phyloP scores from a whole-genome alignment of 2,888 invertebrate genomes.

The Microplitis manilae region DNA sequence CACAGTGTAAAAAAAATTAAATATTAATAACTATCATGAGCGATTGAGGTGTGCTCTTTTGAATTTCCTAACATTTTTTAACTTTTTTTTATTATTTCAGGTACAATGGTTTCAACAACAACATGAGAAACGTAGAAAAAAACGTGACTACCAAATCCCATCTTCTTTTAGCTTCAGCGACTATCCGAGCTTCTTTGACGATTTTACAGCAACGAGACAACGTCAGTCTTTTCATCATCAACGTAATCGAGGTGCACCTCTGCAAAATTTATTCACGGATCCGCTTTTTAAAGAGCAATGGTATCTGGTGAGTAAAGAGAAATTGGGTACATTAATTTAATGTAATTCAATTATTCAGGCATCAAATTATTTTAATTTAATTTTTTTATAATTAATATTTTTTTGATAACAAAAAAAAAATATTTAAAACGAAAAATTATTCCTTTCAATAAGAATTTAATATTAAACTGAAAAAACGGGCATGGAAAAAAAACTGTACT shows the following conservation, averaged over 20 bases:
- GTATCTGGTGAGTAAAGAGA: conserved; percentile 90
- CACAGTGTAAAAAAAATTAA: too few relatives aligned
- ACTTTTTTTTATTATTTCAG: conserved; percentile 71
- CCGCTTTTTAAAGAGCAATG: conserved; percentile 96
- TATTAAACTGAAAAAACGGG: too few relatives aligned
- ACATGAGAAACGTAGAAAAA: conserved; percentile 87
- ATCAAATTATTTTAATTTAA: too few relatives aligned
- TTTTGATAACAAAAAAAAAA: too few relatives aligned
- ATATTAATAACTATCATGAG: too few relatives aligned
- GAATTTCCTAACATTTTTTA: background rate
- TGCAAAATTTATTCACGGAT: conserved; percentile 84
- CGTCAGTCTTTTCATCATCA: conserved; percentile 69
- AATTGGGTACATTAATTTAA: background rate
- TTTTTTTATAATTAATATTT: too few relatives aligned
- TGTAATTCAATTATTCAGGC: background rate
- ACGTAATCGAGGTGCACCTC: conserved; percentile 64
- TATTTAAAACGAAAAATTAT: too few relatives aligned
- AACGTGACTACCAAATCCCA: conserved; percentile 83
- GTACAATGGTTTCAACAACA: conserved; percentile 97
- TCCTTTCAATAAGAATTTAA: too few relatives aligned
- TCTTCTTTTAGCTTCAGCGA: conserved; percentile 71
- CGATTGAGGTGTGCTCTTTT: too few relatives aligned
- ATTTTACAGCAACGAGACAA: conserved; percentile 69
- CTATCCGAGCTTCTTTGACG: conserved; percentile 65
- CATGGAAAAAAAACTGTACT: too few relatives aligned